Percentiles rank a stretch among this genome's conserved stretches.
Evolutionary conservation across 2,888 invertebrate species (phyloP).

Genomic region (Tetranychus piercei): DNA sequence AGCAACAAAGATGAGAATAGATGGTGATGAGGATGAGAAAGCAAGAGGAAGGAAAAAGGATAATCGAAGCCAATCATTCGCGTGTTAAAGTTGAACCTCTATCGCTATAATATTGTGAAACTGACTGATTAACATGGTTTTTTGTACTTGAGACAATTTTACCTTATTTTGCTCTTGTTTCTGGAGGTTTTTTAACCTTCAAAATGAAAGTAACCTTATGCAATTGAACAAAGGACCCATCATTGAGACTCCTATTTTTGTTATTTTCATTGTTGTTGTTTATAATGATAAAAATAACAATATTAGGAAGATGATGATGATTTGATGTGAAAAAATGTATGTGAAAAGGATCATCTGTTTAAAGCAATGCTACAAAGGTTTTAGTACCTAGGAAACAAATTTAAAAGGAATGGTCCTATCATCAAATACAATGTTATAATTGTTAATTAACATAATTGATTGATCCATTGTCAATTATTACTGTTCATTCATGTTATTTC

Average conservation of each 20-base stretch:
- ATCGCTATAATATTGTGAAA: background rate
- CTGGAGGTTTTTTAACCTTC: too few species aligned
- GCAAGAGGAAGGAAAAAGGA: background rate
- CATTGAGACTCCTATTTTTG: background rate
- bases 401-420: background rate
- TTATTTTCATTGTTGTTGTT: background rate
- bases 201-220: too few species aligned
- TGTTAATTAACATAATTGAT: too few species aligned
- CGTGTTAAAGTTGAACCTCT: background rate
- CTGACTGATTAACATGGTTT: background rate
- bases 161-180: background rate
- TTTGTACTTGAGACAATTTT: background rate
- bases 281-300: background rate
- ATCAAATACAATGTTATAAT: too few species aligned
- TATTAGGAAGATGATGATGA: background rate
- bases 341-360: background rate
- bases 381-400: background rate
- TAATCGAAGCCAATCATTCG: background rate
- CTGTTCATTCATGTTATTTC: too few species aligned
- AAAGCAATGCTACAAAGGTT: background rate
- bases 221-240: background rate
- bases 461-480: too few species aligned
- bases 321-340: background rate
- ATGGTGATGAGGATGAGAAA: background rate
- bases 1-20: background rate